phyloP scores from a whole-genome alignment of 2,888 invertebrate species.

The Tridacna gigas region DNA sequence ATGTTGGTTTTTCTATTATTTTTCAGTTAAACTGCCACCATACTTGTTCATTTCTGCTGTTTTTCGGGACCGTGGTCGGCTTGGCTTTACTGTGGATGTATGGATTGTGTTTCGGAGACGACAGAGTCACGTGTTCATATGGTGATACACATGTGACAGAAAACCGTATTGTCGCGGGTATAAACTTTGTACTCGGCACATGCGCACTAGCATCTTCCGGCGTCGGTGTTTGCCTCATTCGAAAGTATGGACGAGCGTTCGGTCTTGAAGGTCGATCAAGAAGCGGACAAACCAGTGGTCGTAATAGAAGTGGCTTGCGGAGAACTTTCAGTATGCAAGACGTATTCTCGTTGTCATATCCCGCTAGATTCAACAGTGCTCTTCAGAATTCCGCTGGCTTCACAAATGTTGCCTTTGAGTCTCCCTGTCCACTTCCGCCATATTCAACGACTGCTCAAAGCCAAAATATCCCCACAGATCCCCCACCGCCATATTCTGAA shows the following conservation, averaged over 20 bases:
- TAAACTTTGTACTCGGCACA: slow-evolving; percentile 30
- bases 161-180: slow-evolving; percentile 43
- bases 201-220: slow-evolving; percentile 31
- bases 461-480: slow-evolving; percentile 4
- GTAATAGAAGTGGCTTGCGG: neutral
- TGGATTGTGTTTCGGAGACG: slow-evolving; percentile 49
- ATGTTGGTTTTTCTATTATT: neutral
- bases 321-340: slow-evolving; percentile 12
- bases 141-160: slow-evolving; percentile 9
- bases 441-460: slow-evolving; percentile 32
- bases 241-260: slow-evolving; percentile 48
- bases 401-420: slow-evolving; percentile 51
- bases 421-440: slow-evolving; percentile 40
- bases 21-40: slow-evolving; percentile 52
- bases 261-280: slow-evolving; percentile 12
- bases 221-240: slow-evolving; percentile 36
- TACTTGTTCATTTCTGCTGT: slow-evolving; percentile 45
- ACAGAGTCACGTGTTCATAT: slow-evolving; percentile 44
- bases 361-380: neutral
- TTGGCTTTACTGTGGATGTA: slow-evolving; percentile 61
- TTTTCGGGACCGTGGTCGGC: slow-evolving; percentile 43
- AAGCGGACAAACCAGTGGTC: neutral
- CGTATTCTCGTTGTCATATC: neutral
- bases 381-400: slow-evolving; percentile 16
- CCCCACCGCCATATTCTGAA: slow-evolving; percentile 16